Evolutionary conservation across 2,113 vertebrate species (phyloP).

Genomic region (Fregetta grallaria): DNA sequence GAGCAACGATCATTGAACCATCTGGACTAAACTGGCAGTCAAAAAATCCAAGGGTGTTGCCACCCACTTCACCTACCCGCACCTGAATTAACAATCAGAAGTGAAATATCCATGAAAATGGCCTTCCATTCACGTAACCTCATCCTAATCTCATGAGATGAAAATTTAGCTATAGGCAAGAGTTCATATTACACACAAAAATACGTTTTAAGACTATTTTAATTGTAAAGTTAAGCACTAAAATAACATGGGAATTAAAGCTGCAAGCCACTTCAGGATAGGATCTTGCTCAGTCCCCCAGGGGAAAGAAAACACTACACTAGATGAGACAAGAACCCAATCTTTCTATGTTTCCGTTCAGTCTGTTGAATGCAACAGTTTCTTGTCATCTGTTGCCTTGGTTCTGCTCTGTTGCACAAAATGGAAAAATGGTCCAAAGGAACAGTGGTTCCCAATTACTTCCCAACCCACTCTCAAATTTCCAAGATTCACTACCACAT

Average conservation of each 20-base stretch:
- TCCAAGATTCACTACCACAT: background rate
- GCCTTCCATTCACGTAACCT: background rate
- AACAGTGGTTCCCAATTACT: background rate
- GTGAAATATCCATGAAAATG: background rate
- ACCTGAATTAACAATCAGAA: slow-evolving; percentile 77
- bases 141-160: background rate
- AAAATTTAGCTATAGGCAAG: background rate
- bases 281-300: background rate
- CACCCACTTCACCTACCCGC: slow-evolving; percentile 95
- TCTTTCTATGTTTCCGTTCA: background rate
- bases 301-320: background rate
- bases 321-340: background rate
- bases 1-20: slow-evolving; percentile 88
- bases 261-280: background rate
- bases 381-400: background rate
- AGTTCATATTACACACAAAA: background rate
- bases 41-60: slow-evolving; percentile 95
- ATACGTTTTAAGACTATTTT: background rate
- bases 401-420: background rate
- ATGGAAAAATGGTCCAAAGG: background rate
- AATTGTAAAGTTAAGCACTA: background rate
- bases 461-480: background rate
- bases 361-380: background rate
- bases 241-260: background rate
- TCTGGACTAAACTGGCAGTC: slow-evolving; percentile 93